These are phyloP conservation scores for Drosophila asahinai DNA, from an alignment of 1,140 invertebrate genomes.

Conservation along the genomic window DNA sequence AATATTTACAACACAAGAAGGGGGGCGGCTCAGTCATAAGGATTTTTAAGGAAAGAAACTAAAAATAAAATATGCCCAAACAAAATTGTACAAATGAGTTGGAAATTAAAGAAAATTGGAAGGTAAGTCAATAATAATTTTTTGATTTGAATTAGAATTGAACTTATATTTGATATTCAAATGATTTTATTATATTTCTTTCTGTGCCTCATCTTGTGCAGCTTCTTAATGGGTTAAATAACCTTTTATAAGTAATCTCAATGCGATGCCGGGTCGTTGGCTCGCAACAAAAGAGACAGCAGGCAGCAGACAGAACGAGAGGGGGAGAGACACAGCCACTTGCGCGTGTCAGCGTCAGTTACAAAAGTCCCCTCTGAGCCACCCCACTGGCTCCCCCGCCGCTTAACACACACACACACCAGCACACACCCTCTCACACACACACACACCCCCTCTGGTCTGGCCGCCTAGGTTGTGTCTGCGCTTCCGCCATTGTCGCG, in stretches of 20 bases:
- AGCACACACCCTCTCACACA: neutral
- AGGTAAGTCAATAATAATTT: too few species aligned
- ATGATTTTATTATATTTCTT: conserved; percentile 13
- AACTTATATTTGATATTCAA: neutral
- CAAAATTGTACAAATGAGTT: neutral
- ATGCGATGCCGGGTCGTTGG: conserved; percentile 66
- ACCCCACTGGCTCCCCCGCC: neutral
- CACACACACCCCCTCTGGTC: neutral
- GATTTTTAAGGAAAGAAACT: neutral
- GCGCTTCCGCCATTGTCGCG: conserved; percentile 71
- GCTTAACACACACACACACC: neutral
- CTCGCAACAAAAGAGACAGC: conserved; percentile 51
- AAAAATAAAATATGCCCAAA: conserved; percentile 3
- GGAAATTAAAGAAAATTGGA: too few species aligned
- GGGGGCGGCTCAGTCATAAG: too few species aligned
- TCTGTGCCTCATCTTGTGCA: neutral
- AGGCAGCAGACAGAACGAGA: neutral
- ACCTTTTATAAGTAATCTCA: conserved; percentile 73
- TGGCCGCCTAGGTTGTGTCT: conserved; percentile 37
- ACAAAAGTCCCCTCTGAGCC: conserved; percentile 21
- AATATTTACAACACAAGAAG: conserved; percentile 12
- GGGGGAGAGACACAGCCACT: conserved; percentile 36
- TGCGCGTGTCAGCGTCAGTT: conserved; percentile 70
- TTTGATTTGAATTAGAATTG: neutral
- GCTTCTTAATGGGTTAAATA: conserved; percentile 73